Percentiles rank a stretch among this genome's conserved stretches.
These are phyloP conservation scores for Sarcophaga bullata DNA, from an alignment of 1,140 invertebrate genomes.

Conservation along the genomic window DNA sequence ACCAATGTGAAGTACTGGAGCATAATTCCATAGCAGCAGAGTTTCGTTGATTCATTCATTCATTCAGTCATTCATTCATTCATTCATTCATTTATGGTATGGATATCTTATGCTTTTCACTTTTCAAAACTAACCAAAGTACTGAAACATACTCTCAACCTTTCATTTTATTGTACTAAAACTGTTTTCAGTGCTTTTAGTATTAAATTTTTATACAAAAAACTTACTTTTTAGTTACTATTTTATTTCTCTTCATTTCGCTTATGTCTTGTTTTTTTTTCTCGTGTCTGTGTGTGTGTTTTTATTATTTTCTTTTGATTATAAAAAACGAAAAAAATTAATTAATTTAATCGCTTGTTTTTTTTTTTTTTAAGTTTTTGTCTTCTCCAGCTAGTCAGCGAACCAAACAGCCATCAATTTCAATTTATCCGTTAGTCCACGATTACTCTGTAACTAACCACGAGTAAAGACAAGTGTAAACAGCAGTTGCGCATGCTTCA, in stretches of 20 bases:
- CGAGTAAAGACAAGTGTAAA: neutral
- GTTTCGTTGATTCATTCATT: neutral
- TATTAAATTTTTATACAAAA: neutral
- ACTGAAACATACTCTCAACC: neutral
- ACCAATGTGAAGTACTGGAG: constrained; percentile 22
- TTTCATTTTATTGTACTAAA: constrained; percentile 7
- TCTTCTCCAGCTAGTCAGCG: neutral
- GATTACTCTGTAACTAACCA: neutral
- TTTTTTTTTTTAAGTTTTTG: neutral
- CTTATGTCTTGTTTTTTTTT: no score
- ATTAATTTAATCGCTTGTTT: constrained; percentile 3
- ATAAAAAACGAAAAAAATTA: neutral
- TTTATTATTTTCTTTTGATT: constrained; percentile 17
- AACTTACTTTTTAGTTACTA: neutral
- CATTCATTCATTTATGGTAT: neutral
- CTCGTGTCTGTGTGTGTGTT: neutral
- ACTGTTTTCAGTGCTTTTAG: no score
- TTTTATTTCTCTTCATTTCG: neutral
- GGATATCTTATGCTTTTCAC: constrained; percentile 18
- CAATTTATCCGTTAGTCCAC: constrained; percentile 10
- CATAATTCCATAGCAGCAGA: neutral
- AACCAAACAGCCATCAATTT: constrained; percentile 13
- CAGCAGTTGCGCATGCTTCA: constrained; percentile 1
- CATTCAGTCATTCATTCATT: neutral
- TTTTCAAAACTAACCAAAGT: constrained; percentile 18